Evolutionary conservation across 2,797 vertebrate genomes (phyloP).

Genomic region (Okamejei kenojei): DNA sequence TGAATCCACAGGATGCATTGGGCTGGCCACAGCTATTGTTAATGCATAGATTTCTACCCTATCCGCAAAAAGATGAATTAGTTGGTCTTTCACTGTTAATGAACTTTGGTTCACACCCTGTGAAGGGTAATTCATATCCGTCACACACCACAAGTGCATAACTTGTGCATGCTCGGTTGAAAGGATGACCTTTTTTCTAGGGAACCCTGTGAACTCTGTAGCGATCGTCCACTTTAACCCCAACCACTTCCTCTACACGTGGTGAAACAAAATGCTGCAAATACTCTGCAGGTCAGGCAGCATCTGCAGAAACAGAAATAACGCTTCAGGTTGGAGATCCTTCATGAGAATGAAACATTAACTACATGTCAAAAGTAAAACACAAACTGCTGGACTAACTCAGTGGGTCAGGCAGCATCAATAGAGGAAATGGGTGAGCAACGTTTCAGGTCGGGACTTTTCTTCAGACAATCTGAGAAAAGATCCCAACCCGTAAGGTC

Average conservation of each 20-base stretch:
- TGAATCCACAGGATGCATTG: background rate
- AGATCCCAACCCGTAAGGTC: too few relatives aligned
- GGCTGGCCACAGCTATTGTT: background rate
- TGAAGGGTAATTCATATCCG: background rate
- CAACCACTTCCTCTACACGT: background rate
- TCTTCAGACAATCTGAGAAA: too few relatives aligned
- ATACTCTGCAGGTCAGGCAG: too few relatives aligned
- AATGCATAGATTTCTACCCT: background rate
- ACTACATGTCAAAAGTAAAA: too few relatives aligned
- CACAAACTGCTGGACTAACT: too few relatives aligned
- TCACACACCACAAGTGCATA: background rate
- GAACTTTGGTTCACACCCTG: background rate
- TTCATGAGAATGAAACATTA: too few relatives aligned
- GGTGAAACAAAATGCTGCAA: too few relatives aligned
- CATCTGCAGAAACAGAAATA: too few relatives aligned
- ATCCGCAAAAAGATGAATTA: background rate
- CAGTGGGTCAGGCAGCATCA: too few relatives aligned
- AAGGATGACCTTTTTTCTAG: background rate
- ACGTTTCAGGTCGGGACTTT: too few relatives aligned
- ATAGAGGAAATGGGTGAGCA: too few relatives aligned
- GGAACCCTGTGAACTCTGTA: background rate
- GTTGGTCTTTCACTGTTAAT: background rate
- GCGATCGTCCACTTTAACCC: background rate
- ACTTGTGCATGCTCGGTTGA: background rate
- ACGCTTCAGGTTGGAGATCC: too few relatives aligned